Percentiles rank a stretch among this genome's conserved stretches.
These are phyloP conservation scores for Sitta europaea DNA, from an alignment of 2,113 vertebrate species.

Conservation along the genomic window DNA sequence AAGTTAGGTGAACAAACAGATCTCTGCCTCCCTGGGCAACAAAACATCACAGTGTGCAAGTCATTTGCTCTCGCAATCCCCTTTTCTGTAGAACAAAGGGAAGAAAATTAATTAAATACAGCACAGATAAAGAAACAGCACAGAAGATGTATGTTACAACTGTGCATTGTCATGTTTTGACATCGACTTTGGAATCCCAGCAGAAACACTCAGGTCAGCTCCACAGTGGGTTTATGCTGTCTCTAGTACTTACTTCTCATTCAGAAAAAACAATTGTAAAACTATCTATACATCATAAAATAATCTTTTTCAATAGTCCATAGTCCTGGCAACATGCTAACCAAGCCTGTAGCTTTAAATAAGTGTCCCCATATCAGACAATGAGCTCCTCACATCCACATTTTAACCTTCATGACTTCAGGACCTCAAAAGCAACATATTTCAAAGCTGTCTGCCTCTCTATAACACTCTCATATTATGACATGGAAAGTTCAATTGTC, in stretches of 20 bases:
- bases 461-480: not conserved
- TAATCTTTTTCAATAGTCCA: not conserved
- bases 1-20: not conserved
- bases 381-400: not conserved
- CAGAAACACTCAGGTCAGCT: not conserved
- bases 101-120: not conserved
- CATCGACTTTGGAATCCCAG: not conserved
- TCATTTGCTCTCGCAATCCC: not conserved
- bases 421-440: not conserved
- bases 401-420: not conserved
- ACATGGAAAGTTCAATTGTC: not conserved
- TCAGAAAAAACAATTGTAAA: not conserved
- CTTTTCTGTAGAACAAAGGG: not conserved
- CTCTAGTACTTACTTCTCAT: not conserved
- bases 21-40: not conserved
- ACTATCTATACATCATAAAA: not conserved
- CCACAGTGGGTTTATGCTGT: not conserved
- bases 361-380: not conserved
- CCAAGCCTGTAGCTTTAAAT: not conserved
- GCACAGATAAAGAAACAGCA: not conserved
- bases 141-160: accelerated
- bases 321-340: not conserved
- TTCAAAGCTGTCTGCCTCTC: not conserved
- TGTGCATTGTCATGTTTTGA: not conserved
- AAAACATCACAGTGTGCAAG: not conserved